Evolutionary conservation across 2,113 vertebrate species (phyloP).

Genomic region (Tachuris rubrigastra): DNA sequence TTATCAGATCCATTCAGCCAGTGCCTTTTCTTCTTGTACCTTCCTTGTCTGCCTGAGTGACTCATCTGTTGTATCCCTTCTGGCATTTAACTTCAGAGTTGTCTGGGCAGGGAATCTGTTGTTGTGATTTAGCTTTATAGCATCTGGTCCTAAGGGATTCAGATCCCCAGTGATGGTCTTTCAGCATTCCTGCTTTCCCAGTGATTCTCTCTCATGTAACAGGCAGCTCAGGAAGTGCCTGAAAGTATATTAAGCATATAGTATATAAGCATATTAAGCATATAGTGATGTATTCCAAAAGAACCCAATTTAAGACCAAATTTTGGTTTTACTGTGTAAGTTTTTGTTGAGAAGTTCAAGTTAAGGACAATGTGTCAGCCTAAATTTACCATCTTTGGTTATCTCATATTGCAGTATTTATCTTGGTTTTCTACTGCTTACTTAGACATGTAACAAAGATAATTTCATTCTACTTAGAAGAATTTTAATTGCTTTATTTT

Average conservation of each 20-base stretch:
- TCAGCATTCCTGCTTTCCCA: background rate
- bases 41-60: background rate
- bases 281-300: background rate
- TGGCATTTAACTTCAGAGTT: background rate
- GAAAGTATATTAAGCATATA: background rate
- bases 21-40: background rate
- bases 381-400: constrained; percentile 6
- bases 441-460: constrained; percentile 1
- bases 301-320: background rate
- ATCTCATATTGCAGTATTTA: background rate
- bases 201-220: background rate
- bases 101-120: background rate
- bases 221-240: background rate
- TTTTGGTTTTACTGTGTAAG: background rate
- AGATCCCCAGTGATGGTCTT: background rate
- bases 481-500: background rate
- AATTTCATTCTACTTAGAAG: background rate
- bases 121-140: constrained; percentile 7
- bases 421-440: background rate
- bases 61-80: constrained; percentile 6
- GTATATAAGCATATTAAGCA: background rate
- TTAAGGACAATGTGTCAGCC: background rate
- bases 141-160: background rate
- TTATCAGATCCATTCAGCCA: background rate
- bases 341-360: background rate